Evolutionary conservation across 2,888 invertebrate genomes (phyloP).

Genomic region (Cloeon dipterum): DNA sequence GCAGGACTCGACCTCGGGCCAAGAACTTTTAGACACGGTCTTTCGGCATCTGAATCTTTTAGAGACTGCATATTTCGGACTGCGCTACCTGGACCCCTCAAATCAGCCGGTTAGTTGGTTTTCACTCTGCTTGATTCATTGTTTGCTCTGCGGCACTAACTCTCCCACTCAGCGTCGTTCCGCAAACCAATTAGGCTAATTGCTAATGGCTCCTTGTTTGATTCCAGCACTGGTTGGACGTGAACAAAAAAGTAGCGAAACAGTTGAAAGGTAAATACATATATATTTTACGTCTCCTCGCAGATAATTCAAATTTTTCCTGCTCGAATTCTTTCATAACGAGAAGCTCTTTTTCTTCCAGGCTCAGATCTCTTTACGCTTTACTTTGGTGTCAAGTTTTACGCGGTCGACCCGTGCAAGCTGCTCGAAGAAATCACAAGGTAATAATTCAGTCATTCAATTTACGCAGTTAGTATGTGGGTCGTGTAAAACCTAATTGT

Average conservation of each 20-base stretch:
- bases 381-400: slow-evolving; percentile 93
- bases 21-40: slow-evolving; percentile 74
- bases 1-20: slow-evolving; percentile 76
- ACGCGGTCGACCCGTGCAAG: slow-evolving; percentile 91
- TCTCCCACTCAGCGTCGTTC: neutral
- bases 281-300: slow-evolving; percentile 4
- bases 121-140: neutral
- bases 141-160: neutral
- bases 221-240: slow-evolving; percentile 81
- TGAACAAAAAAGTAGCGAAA: slow-evolving; percentile 64
- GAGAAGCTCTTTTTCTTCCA: too few relatives aligned
- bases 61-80: slow-evolving; percentile 90
- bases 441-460: too few relatives aligned
- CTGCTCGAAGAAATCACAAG: slow-evolving; percentile 87
- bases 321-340: neutral
- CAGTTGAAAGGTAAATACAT: slow-evolving; percentile 45
- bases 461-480: too few relatives aligned
- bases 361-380: slow-evolving; percentile 49
- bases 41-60: slow-evolving; percentile 80
- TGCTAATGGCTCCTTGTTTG: too few relatives aligned
- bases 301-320: too few relatives aligned
- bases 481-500: too few relatives aligned
- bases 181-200: neutral
- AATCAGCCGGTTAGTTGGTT: slow-evolving; percentile 64
- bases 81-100: slow-evolving; percentile 76